Evolutionary conservation across 2,888 invertebrate genomes (phyloP), one percentile per base, ranked within the genome.

Genomic region (Tenthredo amoena): DNA sequence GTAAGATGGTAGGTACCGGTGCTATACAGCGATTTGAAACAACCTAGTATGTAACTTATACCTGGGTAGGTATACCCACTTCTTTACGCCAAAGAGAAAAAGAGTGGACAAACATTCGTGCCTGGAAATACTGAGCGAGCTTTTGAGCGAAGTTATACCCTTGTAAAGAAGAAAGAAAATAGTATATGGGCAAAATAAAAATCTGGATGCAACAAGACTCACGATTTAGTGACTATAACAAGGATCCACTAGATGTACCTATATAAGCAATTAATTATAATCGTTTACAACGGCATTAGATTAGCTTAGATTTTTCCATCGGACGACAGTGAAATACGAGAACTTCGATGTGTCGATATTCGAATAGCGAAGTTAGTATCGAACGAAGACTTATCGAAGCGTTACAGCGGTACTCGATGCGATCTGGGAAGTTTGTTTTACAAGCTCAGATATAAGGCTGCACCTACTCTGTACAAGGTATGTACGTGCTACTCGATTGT

Each of bases 381-480:
- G 37, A 72, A 72, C 71, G 37, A 72, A 72, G 40, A 37, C n/a
- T 72, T 72, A 72, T 37, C 34, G 37, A 37, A 37, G 34, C 37
- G 37, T 37, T 71, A n/a, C 34, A 71, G 7, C 37, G 40, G 18
- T 21, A n/a, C 40, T n/a, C 40, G 71, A 72, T 72, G 37, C 34
- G 40, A 72, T 72, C 18, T 18, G 71, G 71, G 15, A 72, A 40
- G 40, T 31, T 72, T 72, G n/a, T 72, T 37, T n/a, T n/a, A 72
- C 6, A 40, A 37, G 37, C 40, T 71, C 18, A 71, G 37, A 71
- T 10, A 31, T 2, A 15, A 15, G 71, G 71, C 5, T n/a, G 10
- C 40, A 43, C 40, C 7, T 18, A 37, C 71, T 9, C 6, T 71
- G 18, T 18, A 18, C 40, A 18, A 31, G 18, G 34, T 34, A 34